Percentiles rank a stretch among this genome's conserved stretches.
Evolutionary conservation across 2,888 invertebrate species (phyloP).

Genomic region (Colostygia pectinataria): DNA sequence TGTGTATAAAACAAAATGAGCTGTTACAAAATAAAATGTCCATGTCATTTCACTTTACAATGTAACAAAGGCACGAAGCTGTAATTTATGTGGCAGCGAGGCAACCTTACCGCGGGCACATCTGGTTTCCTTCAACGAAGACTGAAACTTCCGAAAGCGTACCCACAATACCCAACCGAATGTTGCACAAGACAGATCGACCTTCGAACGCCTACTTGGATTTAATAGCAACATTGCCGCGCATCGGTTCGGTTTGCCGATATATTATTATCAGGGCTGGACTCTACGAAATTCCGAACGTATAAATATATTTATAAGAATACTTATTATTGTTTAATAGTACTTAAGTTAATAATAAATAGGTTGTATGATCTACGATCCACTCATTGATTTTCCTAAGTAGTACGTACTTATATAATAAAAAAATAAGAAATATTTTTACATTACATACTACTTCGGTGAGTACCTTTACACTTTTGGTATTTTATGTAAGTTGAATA

Average conservation of each 20-base stretch:
- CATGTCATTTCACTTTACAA: constrained; percentile 48
- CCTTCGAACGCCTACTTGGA: constrained; percentile 30
- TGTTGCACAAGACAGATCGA: constrained; percentile 27
- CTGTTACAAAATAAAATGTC: constrained; percentile 50
- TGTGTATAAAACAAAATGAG: not conserved
- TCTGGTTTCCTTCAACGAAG: constrained; percentile 59
- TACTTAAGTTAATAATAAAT: too few species aligned
- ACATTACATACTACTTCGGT: too few species aligned
- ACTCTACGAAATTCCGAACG: not conserved
- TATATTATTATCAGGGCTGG: constrained; percentile 13
- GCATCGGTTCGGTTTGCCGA: constrained; percentile 16
- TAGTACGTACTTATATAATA: too few species aligned
- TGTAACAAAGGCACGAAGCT: constrained; percentile 59
- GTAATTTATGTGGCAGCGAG: constrained; percentile 63
- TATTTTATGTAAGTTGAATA: too few species aligned
- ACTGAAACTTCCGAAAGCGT: constrained; percentile 35
- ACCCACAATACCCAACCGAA: constrained; percentile 31
- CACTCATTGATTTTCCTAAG: too few species aligned
- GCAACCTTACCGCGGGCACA: constrained; percentile 51
- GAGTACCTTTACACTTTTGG: too few species aligned
- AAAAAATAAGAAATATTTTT: too few species aligned
- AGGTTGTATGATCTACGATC: too few species aligned
- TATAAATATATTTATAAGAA: too few species aligned
- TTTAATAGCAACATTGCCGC: constrained; percentile 26
- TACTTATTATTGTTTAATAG: too few species aligned